Evolutionary conservation across 2,113 vertebrate species (phyloP).

Genomic region (Herpailurus yagouaroundi): DNA sequence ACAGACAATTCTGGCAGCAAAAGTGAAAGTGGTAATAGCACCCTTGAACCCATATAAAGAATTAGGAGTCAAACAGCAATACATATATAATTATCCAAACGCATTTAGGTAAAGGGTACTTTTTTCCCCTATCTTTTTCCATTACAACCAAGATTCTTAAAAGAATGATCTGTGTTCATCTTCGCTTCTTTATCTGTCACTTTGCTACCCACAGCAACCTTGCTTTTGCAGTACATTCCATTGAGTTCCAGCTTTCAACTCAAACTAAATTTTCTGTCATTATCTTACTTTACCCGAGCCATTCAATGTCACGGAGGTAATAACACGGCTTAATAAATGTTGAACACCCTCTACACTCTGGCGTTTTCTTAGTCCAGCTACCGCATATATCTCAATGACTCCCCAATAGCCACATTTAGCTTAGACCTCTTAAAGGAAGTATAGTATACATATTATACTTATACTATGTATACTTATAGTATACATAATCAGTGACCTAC

Average conservation of each 20-base stretch:
- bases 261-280: background rate
- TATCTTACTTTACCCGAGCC: background rate
- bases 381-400: background rate
- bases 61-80: constrained; percentile 62
- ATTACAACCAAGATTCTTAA: background rate
- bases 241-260: background rate
- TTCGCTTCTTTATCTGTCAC: background rate
- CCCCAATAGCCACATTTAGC: too few relatives aligned
- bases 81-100: background rate
- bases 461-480: too few relatives aligned
- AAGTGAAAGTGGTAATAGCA: constrained; percentile 81
- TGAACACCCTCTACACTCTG: background rate
- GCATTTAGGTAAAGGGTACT: background rate
- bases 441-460: too few relatives aligned
- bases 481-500: background rate
- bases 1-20: constrained; percentile 83
- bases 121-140: background rate
- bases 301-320: background rate
- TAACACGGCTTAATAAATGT: background rate
- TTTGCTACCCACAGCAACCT: background rate
- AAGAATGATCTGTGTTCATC: background rate
- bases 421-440: background rate
- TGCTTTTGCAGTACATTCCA: background rate
- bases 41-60: constrained; percentile 72
- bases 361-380: background rate